A percentile compares a stretch with the other conserved stretches of the same genome.
Conservation (phyloP, 2,797 vertebrate species). For the Poecilia velifera region DNA sequence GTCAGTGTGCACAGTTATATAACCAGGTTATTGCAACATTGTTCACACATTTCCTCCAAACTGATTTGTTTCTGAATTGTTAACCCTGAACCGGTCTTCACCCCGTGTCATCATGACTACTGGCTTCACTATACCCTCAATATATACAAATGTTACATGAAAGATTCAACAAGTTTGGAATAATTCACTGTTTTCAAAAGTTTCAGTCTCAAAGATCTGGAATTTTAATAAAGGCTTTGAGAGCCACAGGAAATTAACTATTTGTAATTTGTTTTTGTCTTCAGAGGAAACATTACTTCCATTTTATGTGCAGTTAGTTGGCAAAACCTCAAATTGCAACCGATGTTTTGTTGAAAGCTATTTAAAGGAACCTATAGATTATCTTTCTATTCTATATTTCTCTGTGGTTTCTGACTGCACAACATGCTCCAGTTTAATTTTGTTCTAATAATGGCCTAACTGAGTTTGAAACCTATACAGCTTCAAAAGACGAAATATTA, state of each 20-base stretch:
- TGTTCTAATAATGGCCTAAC: background rate
- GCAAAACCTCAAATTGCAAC: background rate
- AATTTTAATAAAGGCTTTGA: background rate
- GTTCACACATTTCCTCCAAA: background rate
- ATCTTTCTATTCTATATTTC: background rate
- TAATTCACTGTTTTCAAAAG: background rate
- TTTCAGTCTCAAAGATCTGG: background rate
- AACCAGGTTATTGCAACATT: background rate
- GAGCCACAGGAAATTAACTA: background rate
- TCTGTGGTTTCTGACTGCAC: background rate
- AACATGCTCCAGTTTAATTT: background rate
- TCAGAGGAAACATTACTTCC: background rate
- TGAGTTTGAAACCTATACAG: background rate
- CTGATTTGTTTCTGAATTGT: background rate
- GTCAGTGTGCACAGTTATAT: background rate
- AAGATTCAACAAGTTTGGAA: background rate
- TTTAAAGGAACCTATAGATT: background rate
- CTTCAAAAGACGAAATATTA: background rate
- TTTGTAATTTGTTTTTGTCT: background rate
- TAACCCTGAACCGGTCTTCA: background rate
- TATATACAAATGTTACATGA: background rate
- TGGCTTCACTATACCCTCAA: too few species aligned
- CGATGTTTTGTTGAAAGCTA: background rate
- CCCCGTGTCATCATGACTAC: too few species aligned
- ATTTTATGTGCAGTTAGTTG: background rate